Conservation (phyloP, 2,113 vertebrate species). For the Emydura subglobosa region DNA sequence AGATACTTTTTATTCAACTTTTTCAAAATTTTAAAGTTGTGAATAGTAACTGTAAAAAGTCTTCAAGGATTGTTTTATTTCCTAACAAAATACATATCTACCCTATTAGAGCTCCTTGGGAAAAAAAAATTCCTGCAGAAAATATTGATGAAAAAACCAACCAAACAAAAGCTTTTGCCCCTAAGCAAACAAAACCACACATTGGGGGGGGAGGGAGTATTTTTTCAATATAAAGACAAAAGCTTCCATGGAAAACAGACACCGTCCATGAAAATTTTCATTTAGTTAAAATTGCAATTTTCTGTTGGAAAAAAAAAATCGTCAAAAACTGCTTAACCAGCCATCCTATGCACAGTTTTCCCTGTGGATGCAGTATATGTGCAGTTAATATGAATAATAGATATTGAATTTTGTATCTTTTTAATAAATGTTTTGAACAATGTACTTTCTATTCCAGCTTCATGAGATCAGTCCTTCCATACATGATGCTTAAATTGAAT, state of each 20-base stretch:
- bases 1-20: background rate
- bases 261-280: background rate
- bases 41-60: background rate
- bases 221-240: background rate
- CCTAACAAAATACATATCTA: background rate
- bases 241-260: background rate
- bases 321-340: background rate
- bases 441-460: background rate
- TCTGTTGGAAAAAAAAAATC: background rate
- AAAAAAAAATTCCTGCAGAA: background rate
- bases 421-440: background rate
- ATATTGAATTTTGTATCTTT: background rate
- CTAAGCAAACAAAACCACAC: background rate
- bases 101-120: background rate
- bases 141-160: background rate
- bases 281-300: background rate
- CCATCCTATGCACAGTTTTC: background rate
- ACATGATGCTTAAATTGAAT: background rate
- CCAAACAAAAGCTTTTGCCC: background rate
- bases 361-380: fast-evolving
- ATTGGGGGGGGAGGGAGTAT: background rate
- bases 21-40: background rate
- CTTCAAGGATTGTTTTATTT: background rate
- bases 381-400: background rate
- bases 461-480: background rate